Evolutionary conservation across 1,140 invertebrate species (phyloP).

Genomic region (Drosophila rhopaloa): DNA sequence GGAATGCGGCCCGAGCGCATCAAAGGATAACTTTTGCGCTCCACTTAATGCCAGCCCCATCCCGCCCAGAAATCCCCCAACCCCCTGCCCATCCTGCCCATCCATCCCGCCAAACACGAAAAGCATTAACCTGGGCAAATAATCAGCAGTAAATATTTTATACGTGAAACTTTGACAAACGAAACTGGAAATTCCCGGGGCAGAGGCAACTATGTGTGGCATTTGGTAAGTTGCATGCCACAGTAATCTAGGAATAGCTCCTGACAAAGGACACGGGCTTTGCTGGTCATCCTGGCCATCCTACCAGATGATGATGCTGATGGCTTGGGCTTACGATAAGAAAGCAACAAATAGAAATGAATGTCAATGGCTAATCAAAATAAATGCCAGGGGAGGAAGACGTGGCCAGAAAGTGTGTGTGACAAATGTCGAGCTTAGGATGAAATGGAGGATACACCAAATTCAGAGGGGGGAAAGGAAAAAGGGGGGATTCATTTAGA

Average conservation of each 20-base stretch:
- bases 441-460: too few species aligned
- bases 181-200: slow-evolving; percentile 15
- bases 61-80: not conserved
- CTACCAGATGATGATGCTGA: not conserved
- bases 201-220: slow-evolving; percentile 25
- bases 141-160: slow-evolving; percentile 77
- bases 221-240: slow-evolving; percentile 18
- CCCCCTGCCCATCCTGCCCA: not conserved
- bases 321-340: slow-evolving; percentile 66
- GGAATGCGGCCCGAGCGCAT: slow-evolving; percentile 42
- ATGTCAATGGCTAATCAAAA: slow-evolving; percentile 83
- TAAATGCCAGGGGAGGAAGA: slow-evolving; percentile 58
- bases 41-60: slow-evolving; percentile 39
- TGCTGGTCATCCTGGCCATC: slow-evolving; percentile 41
- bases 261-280: slow-evolving; percentile 10
- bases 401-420: slow-evolving; percentile 5
- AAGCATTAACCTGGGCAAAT: slow-evolving; percentile 63
- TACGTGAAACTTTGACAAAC: slow-evolving; percentile 28
- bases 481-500: not conserved
- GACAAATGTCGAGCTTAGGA: slow-evolving; percentile 44
- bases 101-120: not conserved
- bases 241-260: slow-evolving; percentile 12
- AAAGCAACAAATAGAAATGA: slow-evolving; percentile 80
- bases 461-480: too few species aligned
- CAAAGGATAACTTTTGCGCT: slow-evolving; percentile 73